Evolutionary conservation across 2,888 invertebrate genomes (phyloP).

Genomic region (Halictus quadricinctus): DNA sequence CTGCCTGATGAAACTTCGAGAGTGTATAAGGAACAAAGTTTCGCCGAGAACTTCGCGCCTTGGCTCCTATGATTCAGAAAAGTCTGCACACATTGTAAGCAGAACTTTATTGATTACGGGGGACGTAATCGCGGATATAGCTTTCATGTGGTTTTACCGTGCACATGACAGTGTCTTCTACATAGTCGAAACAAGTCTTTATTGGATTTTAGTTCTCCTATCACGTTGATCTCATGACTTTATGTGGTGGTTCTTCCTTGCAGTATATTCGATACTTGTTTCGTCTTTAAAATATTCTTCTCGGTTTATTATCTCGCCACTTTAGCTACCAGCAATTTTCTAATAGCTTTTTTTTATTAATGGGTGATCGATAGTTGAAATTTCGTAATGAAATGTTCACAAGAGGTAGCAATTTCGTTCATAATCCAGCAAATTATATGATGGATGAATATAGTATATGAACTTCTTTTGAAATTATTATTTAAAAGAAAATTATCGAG

Average conservation of each 20-base stretch:
- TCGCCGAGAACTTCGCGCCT: neutral
- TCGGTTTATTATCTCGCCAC: neutral
- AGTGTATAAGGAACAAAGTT: conserved; percentile 48
- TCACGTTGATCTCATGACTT: neutral
- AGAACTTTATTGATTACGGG: neutral
- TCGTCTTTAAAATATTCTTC: neutral
- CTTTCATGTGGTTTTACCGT: neutral
- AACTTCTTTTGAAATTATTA: neutral
- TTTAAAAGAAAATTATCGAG: neutral
- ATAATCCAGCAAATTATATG: neutral
- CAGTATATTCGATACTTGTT: neutral
- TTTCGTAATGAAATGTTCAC: neutral
- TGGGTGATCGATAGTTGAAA: neutral
- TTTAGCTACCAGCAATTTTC: neutral
- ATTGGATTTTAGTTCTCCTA: neutral
- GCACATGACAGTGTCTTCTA: neutral
- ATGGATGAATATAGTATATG: neutral
- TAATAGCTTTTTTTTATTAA: neutral
- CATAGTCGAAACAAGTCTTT: neutral
- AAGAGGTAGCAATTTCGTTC: neutral
- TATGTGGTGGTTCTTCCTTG: neutral
- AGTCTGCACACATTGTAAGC: neutral
- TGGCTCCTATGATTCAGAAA: conserved; percentile 9
- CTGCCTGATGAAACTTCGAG: conserved; percentile 51
- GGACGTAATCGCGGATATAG: neutral